Conservation (phyloP, 1,140 invertebrate species). For the Eulimnadia texana region DNA sequence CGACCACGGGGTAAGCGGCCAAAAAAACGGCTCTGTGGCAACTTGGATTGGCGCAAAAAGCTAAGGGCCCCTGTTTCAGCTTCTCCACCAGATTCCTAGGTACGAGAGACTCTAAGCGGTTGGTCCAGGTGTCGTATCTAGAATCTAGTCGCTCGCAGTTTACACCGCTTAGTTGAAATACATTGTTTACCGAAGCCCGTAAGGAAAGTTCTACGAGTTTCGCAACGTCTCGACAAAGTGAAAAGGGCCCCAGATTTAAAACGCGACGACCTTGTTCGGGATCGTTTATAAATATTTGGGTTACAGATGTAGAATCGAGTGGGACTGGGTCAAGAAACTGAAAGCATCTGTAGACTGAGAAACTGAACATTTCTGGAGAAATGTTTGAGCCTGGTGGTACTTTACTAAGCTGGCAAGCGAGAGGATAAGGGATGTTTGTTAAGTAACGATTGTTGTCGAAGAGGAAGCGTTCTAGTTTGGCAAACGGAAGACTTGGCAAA, state of each 20-base stretch:
- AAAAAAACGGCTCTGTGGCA: not conserved
- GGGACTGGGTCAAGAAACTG: not conserved
- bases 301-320: not conserved
- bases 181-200: not conserved
- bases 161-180: no score
- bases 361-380: not conserved
- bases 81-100: not conserved
- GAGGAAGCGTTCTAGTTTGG: conserved; percentile 1
- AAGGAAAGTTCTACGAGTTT: not conserved
- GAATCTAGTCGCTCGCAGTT: no score
- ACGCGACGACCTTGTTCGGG: not conserved
- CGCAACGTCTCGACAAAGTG: not conserved
- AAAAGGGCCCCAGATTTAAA: not conserved
- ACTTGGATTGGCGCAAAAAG: not conserved
- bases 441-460: conserved; percentile 16
- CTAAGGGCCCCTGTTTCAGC: not conserved
- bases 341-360: not conserved
- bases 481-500: conserved; percentile 10
- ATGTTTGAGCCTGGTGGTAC: not conserved
- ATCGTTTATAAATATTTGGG: not conserved
- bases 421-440: conserved; percentile 8
- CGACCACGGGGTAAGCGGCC: conserved; percentile 1
- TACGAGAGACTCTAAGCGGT: not conserved
- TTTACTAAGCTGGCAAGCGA: conserved; percentile 7
- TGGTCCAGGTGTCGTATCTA: not conserved